phyloP scores from a whole-genome alignment of 2,888 invertebrate genomes.

The Drosophila colorata region DNA sequence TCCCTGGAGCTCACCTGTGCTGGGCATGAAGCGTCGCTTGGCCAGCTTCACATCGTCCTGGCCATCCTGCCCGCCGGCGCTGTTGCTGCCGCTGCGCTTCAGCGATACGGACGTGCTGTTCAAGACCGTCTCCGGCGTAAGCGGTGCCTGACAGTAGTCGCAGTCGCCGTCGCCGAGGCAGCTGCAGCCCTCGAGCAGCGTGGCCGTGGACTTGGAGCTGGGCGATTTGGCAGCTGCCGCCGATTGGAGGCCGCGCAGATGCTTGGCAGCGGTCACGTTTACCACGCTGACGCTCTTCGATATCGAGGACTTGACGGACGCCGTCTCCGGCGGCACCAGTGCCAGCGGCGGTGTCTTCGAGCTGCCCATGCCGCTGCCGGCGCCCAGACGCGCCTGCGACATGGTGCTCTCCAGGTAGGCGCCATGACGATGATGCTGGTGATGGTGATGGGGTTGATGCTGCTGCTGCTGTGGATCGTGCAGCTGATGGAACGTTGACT shows the following conservation, averaged over 20 bases:
- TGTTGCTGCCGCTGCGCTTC: slow-evolving; percentile 52
- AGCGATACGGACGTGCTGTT: slow-evolving; percentile 11
- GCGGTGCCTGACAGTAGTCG: slow-evolving; percentile 53
- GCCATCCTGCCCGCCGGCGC: neutral
- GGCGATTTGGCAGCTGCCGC: slow-evolving; percentile 47
- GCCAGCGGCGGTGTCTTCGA: slow-evolving; percentile 84
- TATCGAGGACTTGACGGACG: slow-evolving; percentile 84
- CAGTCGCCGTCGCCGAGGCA: slow-evolving; percentile 59
- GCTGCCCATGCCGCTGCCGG: slow-evolving; percentile 44
- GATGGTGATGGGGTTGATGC: slow-evolving; percentile 23
- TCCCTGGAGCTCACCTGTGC: slow-evolving; percentile 57
- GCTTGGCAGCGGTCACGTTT: slow-evolving; percentile 81
- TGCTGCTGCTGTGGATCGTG: slow-evolving; percentile 30
- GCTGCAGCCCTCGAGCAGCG: slow-evolving; percentile 32
- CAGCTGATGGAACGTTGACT: slow-evolving; percentile 2
- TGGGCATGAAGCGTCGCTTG: slow-evolving; percentile 69
- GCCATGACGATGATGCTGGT: slow-evolving; percentile 27
- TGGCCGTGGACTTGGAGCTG: slow-evolving; percentile 19
- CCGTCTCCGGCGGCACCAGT: slow-evolving; percentile 84
- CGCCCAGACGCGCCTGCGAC: slow-evolving; percentile 46
- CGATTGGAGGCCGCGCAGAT: slow-evolving; percentile 68
- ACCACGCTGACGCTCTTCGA: slow-evolving; percentile 85
- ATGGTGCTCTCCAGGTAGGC: slow-evolving; percentile 32
- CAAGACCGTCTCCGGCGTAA: slow-evolving; percentile 47
- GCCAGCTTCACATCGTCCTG: slow-evolving; percentile 49